Evolutionary conservation across 2,113 vertebrate species (phyloP).

Genomic region (Gadus chalcogrammus): DNA sequence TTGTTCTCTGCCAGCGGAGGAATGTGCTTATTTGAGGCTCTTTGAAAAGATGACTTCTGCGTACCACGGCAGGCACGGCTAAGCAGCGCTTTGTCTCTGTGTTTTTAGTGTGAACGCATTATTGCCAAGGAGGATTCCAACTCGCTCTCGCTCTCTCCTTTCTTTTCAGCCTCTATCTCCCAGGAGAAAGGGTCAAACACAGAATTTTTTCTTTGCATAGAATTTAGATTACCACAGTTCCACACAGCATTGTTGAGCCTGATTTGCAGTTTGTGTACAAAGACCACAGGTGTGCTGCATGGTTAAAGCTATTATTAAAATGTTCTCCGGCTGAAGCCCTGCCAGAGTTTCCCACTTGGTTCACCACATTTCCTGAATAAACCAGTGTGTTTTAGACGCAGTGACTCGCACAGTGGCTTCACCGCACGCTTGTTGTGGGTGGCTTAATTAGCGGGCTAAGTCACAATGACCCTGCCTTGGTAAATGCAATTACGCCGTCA

Average conservation of each 20-base stretch:
- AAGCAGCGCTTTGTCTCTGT: conserved; percentile 64
- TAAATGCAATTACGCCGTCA: conserved; percentile 68
- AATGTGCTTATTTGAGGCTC: conserved; percentile 60
- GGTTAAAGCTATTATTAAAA: not conserved
- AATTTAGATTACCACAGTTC: conserved; percentile 30
- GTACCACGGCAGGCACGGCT: conserved; percentile 31
- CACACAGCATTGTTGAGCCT: conserved; percentile 19
- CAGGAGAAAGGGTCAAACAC: not conserved
- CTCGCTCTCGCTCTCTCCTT: conserved; percentile 20
- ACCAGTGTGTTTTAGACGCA: conserved; percentile 30
- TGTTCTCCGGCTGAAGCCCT: not conserved
- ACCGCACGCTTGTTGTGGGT: conserved; percentile 27
- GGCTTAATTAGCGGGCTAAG: conserved; percentile 56
- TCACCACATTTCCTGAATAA: conserved; percentile 18
- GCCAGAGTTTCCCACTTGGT: not conserved
- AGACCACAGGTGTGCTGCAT: not conserved
- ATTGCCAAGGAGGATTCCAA: conserved; percentile 27
- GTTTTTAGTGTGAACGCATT: conserved; percentile 50
- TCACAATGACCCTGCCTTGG: conserved; percentile 37
- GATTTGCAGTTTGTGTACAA: not conserved
- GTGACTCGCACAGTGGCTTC: conserved; percentile 30
- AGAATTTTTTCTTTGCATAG: conserved; percentile 13
- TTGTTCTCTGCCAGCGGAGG: conserved; percentile 63
- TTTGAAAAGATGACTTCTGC: conserved; percentile 68
- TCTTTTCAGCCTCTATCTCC: not conserved